Evolutionary conservation across 2,797 vertebrate species (phyloP), one percentile per base, ranked within the genome.

Genomic region (Myripristis murdjan): DNA sequence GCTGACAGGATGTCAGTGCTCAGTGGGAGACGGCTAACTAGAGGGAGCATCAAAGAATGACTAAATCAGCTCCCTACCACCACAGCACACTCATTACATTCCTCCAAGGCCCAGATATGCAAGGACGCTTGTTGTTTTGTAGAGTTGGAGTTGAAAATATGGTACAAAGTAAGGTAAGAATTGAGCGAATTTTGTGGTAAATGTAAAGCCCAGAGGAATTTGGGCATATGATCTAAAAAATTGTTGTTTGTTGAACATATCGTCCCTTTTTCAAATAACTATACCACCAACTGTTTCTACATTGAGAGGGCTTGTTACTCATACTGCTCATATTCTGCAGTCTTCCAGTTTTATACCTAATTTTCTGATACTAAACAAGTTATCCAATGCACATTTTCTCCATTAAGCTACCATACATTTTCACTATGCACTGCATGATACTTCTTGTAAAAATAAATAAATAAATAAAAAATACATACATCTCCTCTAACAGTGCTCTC

Each of bases 1-100:
- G 91, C 91, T 89, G 91, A 93, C 89, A 92, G 91, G 91, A 93
- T 92, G 90, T 92, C 88, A 87, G 77, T 75, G 85, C 91, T 88
- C 91, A 86, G 90, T 75, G 66, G 92, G 92, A 90, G 89, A 84
- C 49, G 62, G 79, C 84, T 91, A 90, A 92, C 90, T 89, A 91
- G 86, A 81, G 86, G 79, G 90, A 90, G 84, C 89, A 91, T 93
- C 91, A 92, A 93, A 93, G 92, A 87, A 60, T 54, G 52, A 58
- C 77, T 87, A 88, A 92, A 90, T 88, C 82, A 90, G 77, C 89
- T 89, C 81, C 76, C 57, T 76, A 82, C 82, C 83, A 87, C 83
- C 53, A 20, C 63, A 49, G 81, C 79, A 35, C 83, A 84, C 75
- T 81, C 64, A 15, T 73, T 11, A 23, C 91, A 89, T 91, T 92